Base-by-base conservation (phyloP, 2,113 vertebrate species). In the Parotia lawesii region DNA sequence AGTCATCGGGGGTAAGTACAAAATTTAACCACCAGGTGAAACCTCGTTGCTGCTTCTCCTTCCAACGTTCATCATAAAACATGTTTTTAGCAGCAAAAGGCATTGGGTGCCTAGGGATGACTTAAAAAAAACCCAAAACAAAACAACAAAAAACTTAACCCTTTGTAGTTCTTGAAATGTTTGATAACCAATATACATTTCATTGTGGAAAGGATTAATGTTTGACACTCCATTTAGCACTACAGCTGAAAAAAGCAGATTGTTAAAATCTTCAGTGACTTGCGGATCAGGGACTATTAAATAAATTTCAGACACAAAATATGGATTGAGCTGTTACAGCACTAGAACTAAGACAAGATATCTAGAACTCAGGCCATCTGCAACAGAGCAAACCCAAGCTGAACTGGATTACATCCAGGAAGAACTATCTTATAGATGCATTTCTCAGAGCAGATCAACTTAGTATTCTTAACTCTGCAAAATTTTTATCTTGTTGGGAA, bases 1-100 rank as follows among this genome's bases (percentile, higher is more conserved):
- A 99, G 85, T 99, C 99, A 84, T 99, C 99, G 6, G 99, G 99
- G 5, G 99, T 99, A 84, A 99, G 98, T 64, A 99, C 97, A 70
- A 99, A 99, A 98, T 99, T 99, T 56, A 99, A 96, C 99, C 99
- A 99, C 98, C 99, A 99, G 0, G 98, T 98, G 90, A 99, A 99
- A 31, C 98, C 99, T 42, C 97, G 96, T 64, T 99, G 98, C 90
- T 99, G 99, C 95, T 99, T 99, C 91, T 99, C 99, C 38, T 99
- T 98, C 99, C 99, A 99, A 22, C 99, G 97, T 64, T 99, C 99
- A 56, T 99, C 99, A 9, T 99, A 99, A 97, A 99, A 99, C 98
- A 99, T 98, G 89, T 99, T 99, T 95, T 98, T 99, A 48, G 99
- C 99, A 71, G 98, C 99, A 96, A 99, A 99, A 6, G 99, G 99